Evolutionary conservation across 1,140 invertebrate genomes (phyloP), one percentile per base, ranked within the genome.

Genomic region (Drosophila fuyamai): DNA sequence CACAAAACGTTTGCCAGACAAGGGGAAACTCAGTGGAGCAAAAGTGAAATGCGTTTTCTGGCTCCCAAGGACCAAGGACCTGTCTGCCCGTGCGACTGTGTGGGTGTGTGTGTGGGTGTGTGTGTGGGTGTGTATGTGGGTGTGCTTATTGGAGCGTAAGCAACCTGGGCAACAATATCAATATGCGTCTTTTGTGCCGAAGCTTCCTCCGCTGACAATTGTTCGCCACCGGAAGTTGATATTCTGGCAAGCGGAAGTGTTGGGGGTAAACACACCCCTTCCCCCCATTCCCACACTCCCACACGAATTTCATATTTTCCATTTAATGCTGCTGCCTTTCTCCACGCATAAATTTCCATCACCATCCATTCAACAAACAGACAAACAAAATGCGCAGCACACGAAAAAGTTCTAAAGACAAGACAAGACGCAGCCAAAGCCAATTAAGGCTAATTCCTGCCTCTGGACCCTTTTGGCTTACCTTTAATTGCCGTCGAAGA

Each of bases 141-240:
- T 47, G 60, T 53, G 61, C 77, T 80, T 81, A 85, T 48, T 88
- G 75, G 72, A 75, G 83, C 72, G 71, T 70, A 51, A 88, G 76
- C 67, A 88, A 79, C 82, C 71, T 73, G 82, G 79, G 71, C 76
- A 79, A 86, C 81, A 86, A 88, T 86, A 86, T 86, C 79, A 88
- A 88, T 75, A 72, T 88, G 83, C 84, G 82, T 82, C 65, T 78
- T 77, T 76, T 76, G 71, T 79, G 65, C 76, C 40, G 9, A 9
- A 58, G 3, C n/a, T 16, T 29, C 32, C 23, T 58, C 58, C 16
- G 44, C 83, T 76, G 47, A 73, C 79, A 83, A 86, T 88, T 88
- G 76, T 86, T 68, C 81, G 79, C 68, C 55, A 58, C 75, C 83
- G 82, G 82, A 86, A 83, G 82, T 79, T 79, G 71, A 83, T 86